Conservation (phyloP, 1,140 invertebrate genomes). For the Lepidurus couesii region DNA sequence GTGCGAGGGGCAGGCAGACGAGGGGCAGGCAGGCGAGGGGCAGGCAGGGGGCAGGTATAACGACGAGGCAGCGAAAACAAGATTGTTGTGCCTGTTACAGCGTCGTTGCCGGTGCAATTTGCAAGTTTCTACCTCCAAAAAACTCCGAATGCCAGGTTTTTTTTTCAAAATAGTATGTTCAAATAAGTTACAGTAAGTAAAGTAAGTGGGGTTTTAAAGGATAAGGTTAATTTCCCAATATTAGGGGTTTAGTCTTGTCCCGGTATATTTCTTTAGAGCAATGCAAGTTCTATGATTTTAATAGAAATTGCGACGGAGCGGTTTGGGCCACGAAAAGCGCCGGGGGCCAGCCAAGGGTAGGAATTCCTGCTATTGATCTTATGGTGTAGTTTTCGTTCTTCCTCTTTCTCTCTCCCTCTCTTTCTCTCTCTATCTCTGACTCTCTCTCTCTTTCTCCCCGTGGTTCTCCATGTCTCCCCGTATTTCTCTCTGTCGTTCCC, state of each 20-base stretch:
- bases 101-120: no score
- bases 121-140: no score
- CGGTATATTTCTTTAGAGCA: neutral
- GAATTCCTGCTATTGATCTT: conserved; percentile 19
- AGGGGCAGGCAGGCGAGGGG: no score
- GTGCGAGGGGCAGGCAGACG: no score
- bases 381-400: neutral
- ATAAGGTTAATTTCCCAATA: no score
- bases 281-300: neutral
- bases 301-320: neutral
- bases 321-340: neutral
- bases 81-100: no score
- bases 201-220: no score
- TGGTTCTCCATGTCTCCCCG: neutral
- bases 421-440: neutral
- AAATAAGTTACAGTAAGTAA: no score
- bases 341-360: neutral
- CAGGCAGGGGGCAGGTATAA: no score
- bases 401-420: neutral
- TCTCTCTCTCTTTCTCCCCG: neutral
- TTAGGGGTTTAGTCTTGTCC: neutral
- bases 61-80: no score
- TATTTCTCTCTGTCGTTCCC: neutral
- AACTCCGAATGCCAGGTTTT: no score
- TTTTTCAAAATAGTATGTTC: no score